Base-by-base conservation (phyloP, 2,113 vertebrate species). In the Cranoglanis bouderius region DNA sequence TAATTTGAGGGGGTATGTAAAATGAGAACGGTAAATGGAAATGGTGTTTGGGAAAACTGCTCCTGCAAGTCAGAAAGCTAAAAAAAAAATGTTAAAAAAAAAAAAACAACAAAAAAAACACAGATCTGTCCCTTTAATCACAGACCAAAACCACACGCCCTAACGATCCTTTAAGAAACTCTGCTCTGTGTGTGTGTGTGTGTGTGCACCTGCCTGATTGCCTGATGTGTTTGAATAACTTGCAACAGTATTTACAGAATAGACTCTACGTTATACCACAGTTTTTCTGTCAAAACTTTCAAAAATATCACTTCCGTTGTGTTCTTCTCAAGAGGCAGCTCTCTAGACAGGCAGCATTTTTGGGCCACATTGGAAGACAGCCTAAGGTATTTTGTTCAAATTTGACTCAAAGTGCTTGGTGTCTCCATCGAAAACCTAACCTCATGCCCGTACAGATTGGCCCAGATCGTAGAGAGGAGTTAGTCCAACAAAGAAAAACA, bases 101-200 rank as follows among this genome's bases (percentile, higher is more conserved):
- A 63, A 10, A 63, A 24, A 63, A 61, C 49, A n/a, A n/a, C n/a
- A n/a, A n/a, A 1, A 51, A 16, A 43, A 5, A 84, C 70, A 82
- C 77, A 87, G 85, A 65, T 70, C 74, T 90, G 87, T 94, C 92
- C 93, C 92, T 95, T 94, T 93, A 94, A 92, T 90, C 90, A 87
- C 24, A 74, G 88, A 83, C 75, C 87, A 87, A 92, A 83, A 85
- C 35, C 75, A 84, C 38, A 61, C 43, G 57, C n/a, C 63, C 81
- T 65, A 16, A 75, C 13, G 46, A 14, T 85, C 65, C 32, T 87
- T 63, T 84, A 46, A 49, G 67, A 55, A 83, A 49, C 77, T 9
- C 43, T 78, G 57, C 51, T 90, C 86, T 65, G 13, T 74, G 55
- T 89, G 53, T 55, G 81, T 75, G 35, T 83, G 57, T 89, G 90